These are phyloP conservation scores for Lagopus muta DNA, from an alignment of 2,113 vertebrate genomes.

Conservation along the genomic window DNA sequence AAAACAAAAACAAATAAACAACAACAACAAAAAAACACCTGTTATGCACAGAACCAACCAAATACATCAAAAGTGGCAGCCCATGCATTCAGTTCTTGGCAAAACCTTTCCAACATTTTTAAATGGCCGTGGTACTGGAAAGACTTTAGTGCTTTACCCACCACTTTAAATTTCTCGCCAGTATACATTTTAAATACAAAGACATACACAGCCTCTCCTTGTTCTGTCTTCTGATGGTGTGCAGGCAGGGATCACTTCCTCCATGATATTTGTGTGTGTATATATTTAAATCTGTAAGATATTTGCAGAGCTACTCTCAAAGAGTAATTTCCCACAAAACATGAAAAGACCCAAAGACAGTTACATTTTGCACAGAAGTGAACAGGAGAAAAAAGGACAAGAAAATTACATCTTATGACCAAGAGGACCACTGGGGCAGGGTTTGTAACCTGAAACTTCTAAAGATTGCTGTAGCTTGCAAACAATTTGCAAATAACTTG, in stretches of 20 bases:
- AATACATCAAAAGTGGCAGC: background rate
- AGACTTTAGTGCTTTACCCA: background rate
- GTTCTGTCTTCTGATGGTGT: background rate
- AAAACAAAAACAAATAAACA: background rate
- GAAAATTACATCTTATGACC: background rate
- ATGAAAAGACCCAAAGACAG: background rate
- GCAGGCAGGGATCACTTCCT: background rate
- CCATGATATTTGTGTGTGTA: background rate
- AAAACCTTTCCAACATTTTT: background rate
- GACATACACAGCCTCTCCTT: background rate
- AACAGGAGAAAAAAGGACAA: background rate
- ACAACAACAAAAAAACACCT: background rate
- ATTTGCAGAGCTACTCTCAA: background rate
- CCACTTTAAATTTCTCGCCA: conserved; percentile 21
- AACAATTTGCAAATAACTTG: background rate
- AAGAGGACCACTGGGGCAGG: background rate
- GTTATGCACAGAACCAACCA: background rate
- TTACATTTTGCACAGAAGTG: background rate
- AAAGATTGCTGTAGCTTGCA: background rate
- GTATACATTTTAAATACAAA: background rate
- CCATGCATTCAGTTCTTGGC: background rate
- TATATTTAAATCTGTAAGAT: background rate
- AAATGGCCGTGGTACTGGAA: background rate
- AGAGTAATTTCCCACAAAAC: background rate
- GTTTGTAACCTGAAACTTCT: background rate